Evolutionary conservation across 2,113 vertebrate species (phyloP).

Genomic region (Platysternon megacephalum): DNA sequence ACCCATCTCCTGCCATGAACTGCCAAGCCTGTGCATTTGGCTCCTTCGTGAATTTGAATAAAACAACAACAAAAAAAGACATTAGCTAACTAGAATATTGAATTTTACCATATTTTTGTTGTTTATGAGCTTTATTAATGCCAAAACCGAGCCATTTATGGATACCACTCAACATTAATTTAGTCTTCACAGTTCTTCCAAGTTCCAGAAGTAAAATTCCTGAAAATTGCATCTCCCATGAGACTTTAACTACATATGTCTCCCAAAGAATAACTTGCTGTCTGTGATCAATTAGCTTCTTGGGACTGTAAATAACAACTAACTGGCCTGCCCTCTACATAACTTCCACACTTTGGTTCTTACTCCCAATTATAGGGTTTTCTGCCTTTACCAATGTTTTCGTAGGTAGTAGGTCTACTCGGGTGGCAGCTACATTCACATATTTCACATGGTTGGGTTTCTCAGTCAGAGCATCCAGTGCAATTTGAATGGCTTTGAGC

Average conservation of each 20-base stretch:
- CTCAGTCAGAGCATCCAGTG: neutral
- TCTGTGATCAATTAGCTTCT: neutral
- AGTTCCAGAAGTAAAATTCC: neutral
- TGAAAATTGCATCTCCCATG: neutral
- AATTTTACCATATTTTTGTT: neutral
- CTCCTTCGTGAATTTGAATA: neutral
- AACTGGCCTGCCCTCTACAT: neutral
- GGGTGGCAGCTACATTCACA: neutral
- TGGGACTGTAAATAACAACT: neutral
- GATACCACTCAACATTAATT: neutral
- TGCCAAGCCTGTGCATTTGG: neutral
- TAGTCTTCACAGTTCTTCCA: neutral
- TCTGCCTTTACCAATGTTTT: neutral
- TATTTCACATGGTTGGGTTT: neutral
- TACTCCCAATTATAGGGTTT: neutral
- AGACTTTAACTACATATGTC: neutral
- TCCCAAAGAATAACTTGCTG: neutral
- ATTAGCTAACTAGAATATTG: neutral
- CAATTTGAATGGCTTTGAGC: neutral
- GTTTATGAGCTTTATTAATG: neutral
- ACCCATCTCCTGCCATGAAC: neutral
- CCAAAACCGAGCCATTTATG: neutral
- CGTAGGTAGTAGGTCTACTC: neutral
- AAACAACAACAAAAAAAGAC: neutral
- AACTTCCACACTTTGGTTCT: neutral